These are phyloP conservation scores for Carapus acus DNA, from an alignment of 2,797 vertebrate species.

Conservation along the genomic window DNA sequence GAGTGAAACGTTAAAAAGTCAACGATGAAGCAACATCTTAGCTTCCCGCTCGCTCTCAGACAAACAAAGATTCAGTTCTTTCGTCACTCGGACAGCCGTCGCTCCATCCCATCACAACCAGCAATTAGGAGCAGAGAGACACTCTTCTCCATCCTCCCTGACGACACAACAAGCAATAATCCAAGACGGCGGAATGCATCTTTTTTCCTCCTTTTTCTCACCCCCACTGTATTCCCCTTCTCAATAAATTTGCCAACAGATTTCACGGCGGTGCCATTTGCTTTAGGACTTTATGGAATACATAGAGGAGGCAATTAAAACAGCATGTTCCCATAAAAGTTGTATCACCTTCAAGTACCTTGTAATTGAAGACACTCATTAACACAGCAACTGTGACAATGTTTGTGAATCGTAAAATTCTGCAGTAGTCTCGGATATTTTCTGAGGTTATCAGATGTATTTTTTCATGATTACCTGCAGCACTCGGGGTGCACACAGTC, in stretches of 20 bases:
- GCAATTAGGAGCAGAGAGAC: slow-evolving; percentile 1
- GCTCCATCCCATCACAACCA: slow-evolving; percentile 2
- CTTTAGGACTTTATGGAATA: slow-evolving; percentile 23
- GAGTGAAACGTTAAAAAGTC: slow-evolving; percentile 46
- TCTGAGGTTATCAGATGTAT: slow-evolving; percentile 20
- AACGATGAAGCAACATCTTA: slow-evolving; percentile 45
- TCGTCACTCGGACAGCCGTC: slow-evolving; percentile 1
- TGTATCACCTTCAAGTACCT: slow-evolving; percentile 17
- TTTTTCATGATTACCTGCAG: slow-evolving; percentile 2
- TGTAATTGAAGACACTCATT: slow-evolving; percentile 37
- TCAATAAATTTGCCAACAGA: slow-evolving; percentile 29
- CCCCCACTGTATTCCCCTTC: too few species aligned
- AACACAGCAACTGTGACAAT: slow-evolving; percentile 31
- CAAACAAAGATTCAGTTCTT: not conserved
- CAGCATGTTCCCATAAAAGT: slow-evolving; percentile 20
- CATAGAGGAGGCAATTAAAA: slow-evolving; percentile 25
- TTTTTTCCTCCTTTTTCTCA: too few species aligned
- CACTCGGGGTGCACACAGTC: not conserved
- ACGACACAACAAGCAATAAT: slow-evolving; percentile 4
- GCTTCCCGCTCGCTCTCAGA: slow-evolving; percentile 23
- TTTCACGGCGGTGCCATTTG: slow-evolving; percentile 9
- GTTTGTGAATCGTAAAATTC: slow-evolving; percentile 26
- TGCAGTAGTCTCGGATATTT: slow-evolving; percentile 23
- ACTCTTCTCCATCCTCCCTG: not conserved
- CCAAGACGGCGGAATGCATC: too few species aligned